Conservation (phyloP, 2,888 invertebrate genomes). For the Pachliopta kotzebuea region DNA sequence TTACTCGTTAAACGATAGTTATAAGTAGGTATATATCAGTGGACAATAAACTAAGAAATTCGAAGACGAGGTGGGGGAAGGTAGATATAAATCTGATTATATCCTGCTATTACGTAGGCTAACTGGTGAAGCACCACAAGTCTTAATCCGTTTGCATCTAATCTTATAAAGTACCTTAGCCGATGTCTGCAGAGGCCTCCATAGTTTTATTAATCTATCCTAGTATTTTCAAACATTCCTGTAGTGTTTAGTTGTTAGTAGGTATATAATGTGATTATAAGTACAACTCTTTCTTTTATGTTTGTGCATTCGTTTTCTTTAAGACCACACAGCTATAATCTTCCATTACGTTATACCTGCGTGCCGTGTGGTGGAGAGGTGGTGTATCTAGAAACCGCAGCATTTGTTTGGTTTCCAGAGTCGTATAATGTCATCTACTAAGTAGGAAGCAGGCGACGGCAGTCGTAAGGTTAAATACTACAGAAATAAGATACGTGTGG, state of each 20-base stretch:
- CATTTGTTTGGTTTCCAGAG: slow-evolving; percentile 73
- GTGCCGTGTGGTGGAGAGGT: slow-evolving; percentile 32
- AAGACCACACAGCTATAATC: slow-evolving; percentile 19
- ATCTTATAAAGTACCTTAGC: slow-evolving; percentile 77
- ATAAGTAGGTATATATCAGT: neutral
- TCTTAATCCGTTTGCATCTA: slow-evolving; percentile 77
- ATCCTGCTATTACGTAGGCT: slow-evolving; percentile 55
- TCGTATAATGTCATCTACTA: slow-evolving; percentile 66
- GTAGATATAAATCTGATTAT: slow-evolving; percentile 58
- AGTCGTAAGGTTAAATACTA: slow-evolving; percentile 79
- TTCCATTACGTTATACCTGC: slow-evolving; percentile 1
- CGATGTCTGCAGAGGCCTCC: slow-evolving; percentile 36
- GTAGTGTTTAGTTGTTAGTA: slow-evolving; percentile 3
- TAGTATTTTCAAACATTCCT: slow-evolving; percentile 16
- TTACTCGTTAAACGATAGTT: neutral
- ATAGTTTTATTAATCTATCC: slow-evolving; percentile 27
- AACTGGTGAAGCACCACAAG: slow-evolving; percentile 70
- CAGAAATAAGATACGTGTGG: slow-evolving; percentile 78
- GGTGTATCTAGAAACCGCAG: slow-evolving; percentile 74
- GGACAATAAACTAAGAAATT: slow-evolving; percentile 28
- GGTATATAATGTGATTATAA: neutral
- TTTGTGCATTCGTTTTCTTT: slow-evolving; percentile 10
- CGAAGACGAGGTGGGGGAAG: slow-evolving; percentile 34
- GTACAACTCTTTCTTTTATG: neutral
- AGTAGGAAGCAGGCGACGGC: slow-evolving; percentile 71